Base-by-base conservation (phyloP, 2,888 invertebrate species). In the Phymatocera aterrima region DNA sequence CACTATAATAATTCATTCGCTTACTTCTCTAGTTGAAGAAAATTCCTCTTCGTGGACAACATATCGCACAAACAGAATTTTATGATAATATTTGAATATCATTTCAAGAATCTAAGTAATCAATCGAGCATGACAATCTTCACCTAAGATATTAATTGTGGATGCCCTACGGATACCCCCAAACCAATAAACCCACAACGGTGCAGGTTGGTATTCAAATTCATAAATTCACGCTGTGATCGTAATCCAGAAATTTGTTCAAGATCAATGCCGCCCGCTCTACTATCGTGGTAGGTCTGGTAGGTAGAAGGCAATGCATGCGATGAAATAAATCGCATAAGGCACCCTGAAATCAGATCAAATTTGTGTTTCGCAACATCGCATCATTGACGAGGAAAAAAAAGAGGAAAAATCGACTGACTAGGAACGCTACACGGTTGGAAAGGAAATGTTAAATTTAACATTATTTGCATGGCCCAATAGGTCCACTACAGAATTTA, bases 211-310 rank as follows among this genome's bases (percentile, higher is more conserved):
- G 28, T 37, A 64, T 37, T 64, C 61, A 64, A 37, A 64, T 37
- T 37, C n/a, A n/a, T n/a, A 64, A 88, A 88, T 88, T 88, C 88
- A 88, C 84, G 88, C 89, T 88, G 88, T 80, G 89, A 86, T 85
- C 85, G 87, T 88, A 89, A 89, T 89, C 89, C 88, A 87, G 88
- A 88, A 89, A 89, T 89, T 88, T 87, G 89, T 87, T 87, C 86
- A 86, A 87, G 87, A 88, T 88, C 88, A 88, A 85, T 82, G 54
- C 48, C 37, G 82, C 81, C 81, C 81, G 84, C 83, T 81, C 81
- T 80, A 2, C n/a, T 31, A 34, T 34, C n/a, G n/a, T 8, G 34
- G 34, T 60, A 60, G n/a, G n/a, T n/a, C n/a, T n/a, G n/a, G n/a
- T 34, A 34, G 18, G 34, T 64, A n/a, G 21, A 64, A 4, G 24